Evolutionary conservation across 2,797 vertebrate species (phyloP), one percentile per base, ranked within the genome.

Genomic region (Hozukius guyotensis): DNA sequence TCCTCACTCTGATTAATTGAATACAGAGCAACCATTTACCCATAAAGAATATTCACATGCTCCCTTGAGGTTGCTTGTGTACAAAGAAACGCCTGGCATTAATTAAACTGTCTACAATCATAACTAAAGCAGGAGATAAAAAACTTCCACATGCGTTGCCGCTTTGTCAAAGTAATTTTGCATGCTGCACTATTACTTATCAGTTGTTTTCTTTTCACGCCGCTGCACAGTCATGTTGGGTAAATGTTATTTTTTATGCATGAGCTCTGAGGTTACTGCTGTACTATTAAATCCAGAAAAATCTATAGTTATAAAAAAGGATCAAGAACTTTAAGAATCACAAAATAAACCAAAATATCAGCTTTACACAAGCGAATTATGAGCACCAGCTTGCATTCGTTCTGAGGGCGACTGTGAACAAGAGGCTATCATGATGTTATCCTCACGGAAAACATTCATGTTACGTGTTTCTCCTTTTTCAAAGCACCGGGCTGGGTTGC

Each of bases 1-100:
- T 83, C 32, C 66, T 52, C 62, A 2, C 27, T 75, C 49, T 90
- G 90, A 93, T 91, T 90, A 89, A 94, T 90, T 80, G 46, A 88
- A 86, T 70, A 53, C 70, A 80, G 38, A 71, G 31, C 64, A 63
- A 78, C 60, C 61, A 75, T 92, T 91, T 87, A 82, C 8, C 76
- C 82, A 80, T 79, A 79, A 75, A 81, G 68, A 77, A 84, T 85
- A 86, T 90, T 64, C 84, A 64, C 88, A 71, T 78, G 68, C 52
- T 81, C 86, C 78, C 80, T 36, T 8, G 77, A 56, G 75, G 84
- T 62, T 68, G 38, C 38, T 55, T 75, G 55, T 89, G 78, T 76
- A 77, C 65, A 84, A 81, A 78, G 60, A 70, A 85, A 87, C 3
- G 16, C 52, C 69, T 64, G 13, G 63, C 69, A 72, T 88, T 88